A percentile compares a stretch with the other conserved stretches of the same genome.
phyloP scores from a whole-genome alignment of 2,888 invertebrate genomes.

The Lepidochitona cinerea region DNA sequence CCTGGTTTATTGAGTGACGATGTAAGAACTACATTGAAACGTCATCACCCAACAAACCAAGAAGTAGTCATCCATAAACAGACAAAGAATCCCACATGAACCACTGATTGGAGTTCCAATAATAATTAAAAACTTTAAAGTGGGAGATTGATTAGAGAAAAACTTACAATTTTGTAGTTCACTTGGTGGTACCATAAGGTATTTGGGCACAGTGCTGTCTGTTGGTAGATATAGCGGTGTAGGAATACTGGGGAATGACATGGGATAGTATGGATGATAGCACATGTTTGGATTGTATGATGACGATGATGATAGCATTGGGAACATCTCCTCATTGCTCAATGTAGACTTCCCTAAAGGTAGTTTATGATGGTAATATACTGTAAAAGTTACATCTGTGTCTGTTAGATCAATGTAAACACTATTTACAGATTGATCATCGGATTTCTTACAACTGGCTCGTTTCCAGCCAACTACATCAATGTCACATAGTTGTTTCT shows the following conservation, averaged over 20 bases:
- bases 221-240: constrained; percentile 47
- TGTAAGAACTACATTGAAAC: too few species aligned
- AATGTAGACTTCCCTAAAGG: constrained; percentile 24
- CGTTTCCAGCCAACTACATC: constrained; percentile 43
- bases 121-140: too few species aligned
- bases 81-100: too few species aligned
- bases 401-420: constrained; percentile 66
- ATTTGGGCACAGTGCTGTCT: constrained; percentile 49
- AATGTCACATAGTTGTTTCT: constrained; percentile 50
- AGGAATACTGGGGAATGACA: constrained; percentile 25
- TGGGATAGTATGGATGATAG: constrained; percentile 4
- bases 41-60: too few species aligned
- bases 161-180: constrained; percentile 65
- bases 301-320: not conserved
- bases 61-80: too few species aligned
- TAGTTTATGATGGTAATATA: constrained; percentile 62
- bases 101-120: too few species aligned
- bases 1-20: too few species aligned
- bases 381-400: constrained; percentile 58
- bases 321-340: constrained; percentile 22
- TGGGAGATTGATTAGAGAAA: too few species aligned
- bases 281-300: not conserved
- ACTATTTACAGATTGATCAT: constrained; percentile 40
- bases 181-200: constrained; percentile 59
- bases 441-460: constrained; percentile 14